A percentile compares a stretch with the other conserved stretches of the same genome.
Evolutionary conservation across 2,888 invertebrate genomes (phyloP).

Genomic region (Eucriotettix oculatus): DNA sequence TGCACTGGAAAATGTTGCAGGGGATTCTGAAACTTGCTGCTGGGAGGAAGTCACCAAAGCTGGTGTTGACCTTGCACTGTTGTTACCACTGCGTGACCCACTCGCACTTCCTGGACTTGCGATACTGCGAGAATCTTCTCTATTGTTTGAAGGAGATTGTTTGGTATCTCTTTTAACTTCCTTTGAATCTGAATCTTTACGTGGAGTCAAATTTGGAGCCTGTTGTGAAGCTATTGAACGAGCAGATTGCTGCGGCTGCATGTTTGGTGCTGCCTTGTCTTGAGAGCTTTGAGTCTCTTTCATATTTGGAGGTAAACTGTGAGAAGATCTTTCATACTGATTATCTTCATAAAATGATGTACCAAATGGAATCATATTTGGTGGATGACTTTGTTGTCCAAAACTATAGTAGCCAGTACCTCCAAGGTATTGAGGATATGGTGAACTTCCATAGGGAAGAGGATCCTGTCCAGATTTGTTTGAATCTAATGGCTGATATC

Average conservation of each 20-base stretch:
- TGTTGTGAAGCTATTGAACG: not conserved
- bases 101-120: constrained; percentile 6
- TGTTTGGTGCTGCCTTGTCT: not conserved
- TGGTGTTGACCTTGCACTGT: constrained; percentile 8
- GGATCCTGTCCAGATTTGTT: not conserved
- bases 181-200: not conserved
- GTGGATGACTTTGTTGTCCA: not conserved
- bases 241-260: not conserved
- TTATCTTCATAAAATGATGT: not conserved
- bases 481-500: not conserved
- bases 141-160: not conserved
- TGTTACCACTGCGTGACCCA: constrained; percentile 8
- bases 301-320: not conserved
- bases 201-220: not conserved
- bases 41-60: constrained; percentile 1
- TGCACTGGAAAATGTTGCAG: constrained; percentile 15
- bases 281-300: not conserved
- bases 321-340: not conserved
- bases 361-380: constrained; percentile 1
- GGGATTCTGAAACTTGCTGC: constrained; percentile 10
- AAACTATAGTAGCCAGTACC: not conserved
- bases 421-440: not conserved
- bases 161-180: constrained; percentile 2
- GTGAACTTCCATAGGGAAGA: not conserved
- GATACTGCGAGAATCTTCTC: not conserved